A percentile compares a stretch with the other conserved stretches of the same genome.
Conservation (phyloP, 2,888 invertebrate genomes). For the Adela reaumurella region DNA sequence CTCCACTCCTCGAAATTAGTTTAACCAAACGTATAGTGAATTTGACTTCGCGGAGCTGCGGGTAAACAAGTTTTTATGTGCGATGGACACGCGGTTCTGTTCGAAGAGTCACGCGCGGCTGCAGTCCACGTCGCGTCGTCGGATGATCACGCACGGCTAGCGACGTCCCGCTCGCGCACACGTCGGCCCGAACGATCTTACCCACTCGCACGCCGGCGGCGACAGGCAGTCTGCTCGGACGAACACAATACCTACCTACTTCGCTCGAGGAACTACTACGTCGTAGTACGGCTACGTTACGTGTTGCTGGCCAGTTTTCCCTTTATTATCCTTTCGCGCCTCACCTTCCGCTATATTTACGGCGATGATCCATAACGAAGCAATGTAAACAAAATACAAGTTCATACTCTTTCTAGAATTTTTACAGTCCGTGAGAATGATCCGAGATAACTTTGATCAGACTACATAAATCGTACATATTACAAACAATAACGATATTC, state of each 20-base stretch:
- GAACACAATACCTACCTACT: slow-evolving; percentile 20
- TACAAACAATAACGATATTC: no score
- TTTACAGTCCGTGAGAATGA: no score
- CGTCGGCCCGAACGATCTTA: slow-evolving; percentile 12
- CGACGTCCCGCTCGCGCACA: slow-evolving; percentile 29
- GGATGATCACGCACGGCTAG: slow-evolving; percentile 9
- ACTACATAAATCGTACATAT: no score
- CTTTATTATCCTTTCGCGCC: background rate
- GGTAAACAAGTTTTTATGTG: background rate
- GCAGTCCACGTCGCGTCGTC: background rate
- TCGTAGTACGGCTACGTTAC: background rate
- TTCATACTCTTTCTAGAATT: no score
- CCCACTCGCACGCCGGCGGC: slow-evolving; percentile 37
- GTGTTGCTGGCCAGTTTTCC: background rate
- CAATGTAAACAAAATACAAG: background rate
- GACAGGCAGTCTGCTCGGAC: slow-evolving; percentile 46
- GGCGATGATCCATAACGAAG: background rate
- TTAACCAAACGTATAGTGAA: no score
- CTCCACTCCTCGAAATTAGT: no score
- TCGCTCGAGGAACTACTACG: background rate
- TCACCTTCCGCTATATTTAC: background rate
- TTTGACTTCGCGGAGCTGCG: background rate
- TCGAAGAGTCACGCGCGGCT: background rate
- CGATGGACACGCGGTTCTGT: background rate
- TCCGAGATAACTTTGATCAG: no score